phyloP scores from a whole-genome alignment of 2,797 vertebrate genomes.

The Glyptemys insculpta region DNA sequence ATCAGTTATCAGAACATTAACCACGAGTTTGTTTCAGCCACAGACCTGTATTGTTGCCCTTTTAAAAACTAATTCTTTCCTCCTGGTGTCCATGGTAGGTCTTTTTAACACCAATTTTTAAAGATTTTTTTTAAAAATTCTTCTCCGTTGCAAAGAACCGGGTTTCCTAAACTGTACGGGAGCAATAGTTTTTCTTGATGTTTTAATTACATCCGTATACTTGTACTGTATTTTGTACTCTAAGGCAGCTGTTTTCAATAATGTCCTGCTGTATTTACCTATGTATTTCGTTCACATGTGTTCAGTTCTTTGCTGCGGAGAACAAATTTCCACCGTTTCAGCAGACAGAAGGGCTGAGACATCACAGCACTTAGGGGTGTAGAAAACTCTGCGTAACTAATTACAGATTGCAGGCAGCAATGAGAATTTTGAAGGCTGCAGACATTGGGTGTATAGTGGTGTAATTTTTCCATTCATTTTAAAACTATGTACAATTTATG shows the following conservation, averaged over 20 bases:
- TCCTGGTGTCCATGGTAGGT: constrained; percentile 65
- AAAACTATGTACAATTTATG: constrained; percentile 64
- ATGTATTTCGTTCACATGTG: constrained; percentile 74
- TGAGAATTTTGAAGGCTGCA: constrained; percentile 69
- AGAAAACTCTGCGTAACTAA: constrained; percentile 53
- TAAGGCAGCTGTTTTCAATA: constrained; percentile 96
- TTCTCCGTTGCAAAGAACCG: constrained; percentile 87
- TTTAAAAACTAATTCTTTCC: constrained; percentile 72
- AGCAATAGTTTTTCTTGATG: constrained; percentile 94
- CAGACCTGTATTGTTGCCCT: constrained; percentile 67
- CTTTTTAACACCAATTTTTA: constrained; percentile 78
- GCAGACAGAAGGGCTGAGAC: constrained; percentile 59
- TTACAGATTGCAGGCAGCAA: constrained; percentile 81
- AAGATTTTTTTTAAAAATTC: constrained; percentile 77
- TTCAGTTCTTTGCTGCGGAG: constrained; percentile 80
- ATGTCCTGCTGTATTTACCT: constrained; percentile 93
- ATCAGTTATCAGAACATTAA: constrained; percentile 59
- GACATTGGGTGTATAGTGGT: constrained; percentile 74
- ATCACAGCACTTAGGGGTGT: constrained; percentile 64
- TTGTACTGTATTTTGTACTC: constrained; percentile 96
- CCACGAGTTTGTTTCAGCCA: constrained; percentile 58
- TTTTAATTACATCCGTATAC: constrained; percentile 91
- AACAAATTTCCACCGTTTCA: constrained; percentile 69
- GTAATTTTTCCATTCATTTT: constrained; percentile 76
- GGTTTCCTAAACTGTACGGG: constrained; percentile 89